phyloP scores from a whole-genome alignment of 1,140 invertebrate genomes.

The Diploscapter pachys region DNA sequence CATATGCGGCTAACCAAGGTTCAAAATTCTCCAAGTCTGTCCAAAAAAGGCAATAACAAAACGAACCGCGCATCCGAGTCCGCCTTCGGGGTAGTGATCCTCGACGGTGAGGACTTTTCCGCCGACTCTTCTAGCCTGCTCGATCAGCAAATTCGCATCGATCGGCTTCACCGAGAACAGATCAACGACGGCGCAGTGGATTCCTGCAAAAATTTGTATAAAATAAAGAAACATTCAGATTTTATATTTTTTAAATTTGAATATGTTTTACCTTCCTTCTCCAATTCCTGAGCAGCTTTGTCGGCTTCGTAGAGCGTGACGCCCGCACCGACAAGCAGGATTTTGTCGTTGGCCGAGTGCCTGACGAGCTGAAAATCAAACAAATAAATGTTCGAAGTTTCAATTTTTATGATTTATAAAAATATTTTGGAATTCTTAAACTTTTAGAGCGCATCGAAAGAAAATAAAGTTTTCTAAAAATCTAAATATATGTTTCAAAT shows the following conservation, averaged over 20 bases:
- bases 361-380: constrained; percentile 61
- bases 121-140: constrained; percentile 74
- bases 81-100: constrained; percentile 92
- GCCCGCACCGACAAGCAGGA: constrained; percentile 83
- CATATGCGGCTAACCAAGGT: too few species aligned
- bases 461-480: too few species aligned
- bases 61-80: constrained; percentile 86
- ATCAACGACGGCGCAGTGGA: constrained; percentile 52
- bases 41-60: constrained; percentile 63
- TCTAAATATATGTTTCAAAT: too few species aligned
- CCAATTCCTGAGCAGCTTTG: constrained; percentile 76
- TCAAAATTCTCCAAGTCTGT: too few species aligned
- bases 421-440: too few species aligned
- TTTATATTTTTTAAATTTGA: too few species aligned
- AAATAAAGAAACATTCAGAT: background rate
- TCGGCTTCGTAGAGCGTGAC: constrained; percentile 87
- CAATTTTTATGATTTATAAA: too few species aligned
- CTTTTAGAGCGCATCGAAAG: too few species aligned
- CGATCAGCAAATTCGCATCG: constrained; percentile 74
- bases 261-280: constrained; percentile 59
- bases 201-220: constrained; percentile 15
- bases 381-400: too few species aligned
- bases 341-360: constrained; percentile 71
- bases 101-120: constrained; percentile 87
- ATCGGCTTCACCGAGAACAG: constrained; percentile 77